Base-by-base conservation (phyloP, 2,113 vertebrate species). In the Siniperca knerii region DNA sequence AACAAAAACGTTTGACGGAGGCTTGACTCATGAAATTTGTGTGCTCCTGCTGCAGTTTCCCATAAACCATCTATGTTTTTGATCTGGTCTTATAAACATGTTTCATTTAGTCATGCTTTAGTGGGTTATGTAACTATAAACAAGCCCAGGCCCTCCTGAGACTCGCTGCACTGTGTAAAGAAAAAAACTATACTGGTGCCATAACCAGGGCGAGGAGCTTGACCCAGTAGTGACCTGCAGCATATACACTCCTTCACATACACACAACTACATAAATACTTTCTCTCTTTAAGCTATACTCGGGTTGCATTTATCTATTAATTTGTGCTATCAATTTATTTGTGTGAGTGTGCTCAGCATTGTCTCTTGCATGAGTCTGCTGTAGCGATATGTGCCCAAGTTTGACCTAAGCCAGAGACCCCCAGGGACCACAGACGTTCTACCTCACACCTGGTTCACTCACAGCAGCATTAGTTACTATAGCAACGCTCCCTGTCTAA, bases 401-500 rank as follows among this genome's bases (percentile, higher is more conserved):
- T 73, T 25, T 77, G 61, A 57, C 60, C 33, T 44, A 12, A 55
- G 44, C n/a, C 64, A 29, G 42, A 42, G 48, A 50, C 12, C 77
- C 58, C 64, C 35, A 25, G 85, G 67, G 84, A 84, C 86, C n/a
- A 48, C 69, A 65, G 35, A 60, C 40, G 23, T 35, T 29, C 75
- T 50, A 75, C 37, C 78, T 78, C 72, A 79, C 88, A 93, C 82
- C 91, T 89, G 84, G 75, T 66, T 75, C 69, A 54, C 75, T 75
- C 66, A 37, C 75, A 55, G 68, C 82, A 61, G 85, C 73, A 73
- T 71, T 42, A 33, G 79, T 93, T 92, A 66, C 92, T 86, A 91
- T 92, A 76, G 90, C 85, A 89, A 92, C 91, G 23, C 48, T 77
- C 67, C 60, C 71, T 37, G 55, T 67, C 73, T 88, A 79, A 79